These are phyloP conservation scores for Polydrusus tereticollis DNA, from an alignment of 2,888 invertebrate genomes.

Conservation along the genomic window DNA sequence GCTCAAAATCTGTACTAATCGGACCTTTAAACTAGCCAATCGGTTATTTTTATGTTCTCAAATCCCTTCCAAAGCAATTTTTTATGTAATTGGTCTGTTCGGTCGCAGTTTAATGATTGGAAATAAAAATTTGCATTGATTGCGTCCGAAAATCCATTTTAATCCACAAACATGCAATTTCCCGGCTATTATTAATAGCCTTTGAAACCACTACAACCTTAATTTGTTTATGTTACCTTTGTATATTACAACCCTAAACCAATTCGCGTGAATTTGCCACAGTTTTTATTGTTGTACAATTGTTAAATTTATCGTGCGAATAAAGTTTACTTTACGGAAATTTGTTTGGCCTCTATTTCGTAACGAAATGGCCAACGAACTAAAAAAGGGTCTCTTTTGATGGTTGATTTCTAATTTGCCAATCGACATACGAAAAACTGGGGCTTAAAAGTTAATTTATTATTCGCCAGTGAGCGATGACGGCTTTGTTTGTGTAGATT, in stretches of 20 bases:
- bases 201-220: constrained; percentile 5
- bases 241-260: constrained; percentile 3
- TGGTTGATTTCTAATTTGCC: too few species aligned
- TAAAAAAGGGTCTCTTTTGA: too few species aligned
- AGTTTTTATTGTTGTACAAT: background rate
- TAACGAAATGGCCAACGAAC: background rate
- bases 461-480: too few species aligned
- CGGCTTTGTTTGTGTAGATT: too few species aligned
- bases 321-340: background rate
- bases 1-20: too few species aligned
- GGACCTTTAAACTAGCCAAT: too few species aligned
- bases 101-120: background rate
- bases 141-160: background rate
- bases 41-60: too few species aligned
- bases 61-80: background rate
- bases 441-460: too few species aligned
- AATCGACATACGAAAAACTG: too few species aligned
- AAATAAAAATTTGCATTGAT: constrained; percentile 9
- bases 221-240: constrained; percentile 25
- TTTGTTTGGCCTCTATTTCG: background rate
- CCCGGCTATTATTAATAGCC: constrained; percentile 13
- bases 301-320: background rate
- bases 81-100: background rate
- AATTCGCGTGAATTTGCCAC: background rate
- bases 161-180: constrained; percentile 11